Base-by-base conservation (phyloP, 2,113 vertebrate genomes). In the Corapipo altera region DNA sequence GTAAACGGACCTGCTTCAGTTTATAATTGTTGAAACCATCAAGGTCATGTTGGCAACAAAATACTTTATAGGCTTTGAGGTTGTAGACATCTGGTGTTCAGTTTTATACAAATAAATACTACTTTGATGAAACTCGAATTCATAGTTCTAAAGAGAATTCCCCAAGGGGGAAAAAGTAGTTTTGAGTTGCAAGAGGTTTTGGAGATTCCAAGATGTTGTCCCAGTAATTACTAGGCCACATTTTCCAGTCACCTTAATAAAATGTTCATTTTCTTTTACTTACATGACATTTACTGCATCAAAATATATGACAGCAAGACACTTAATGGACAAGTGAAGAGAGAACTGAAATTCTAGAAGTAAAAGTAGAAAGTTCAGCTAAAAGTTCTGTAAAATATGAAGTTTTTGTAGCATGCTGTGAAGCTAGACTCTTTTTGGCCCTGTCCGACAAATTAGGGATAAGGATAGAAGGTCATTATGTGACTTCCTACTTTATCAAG, bases 81-180 rank as follows among this genome's bases (percentile, higher is more conserved):
- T 85, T 77, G 66, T 64, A 93, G 96, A 96, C 96, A 97, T 97
- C 93, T 98, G 97, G 95, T 95, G 76, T 95, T 92, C 51, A 96
- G 91, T 97, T 97, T 98, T 97, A 96, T 88, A 97, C 92, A 98
- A 98, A 98, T 96, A 98, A 97, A 97, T 94, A 95, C 77, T 91
- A 96, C 92, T 97, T 97, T 97, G 96, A 97, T 96, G 94, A 97
- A 98, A 98, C 92, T 91, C 96, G 95, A 97, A 94, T 89, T 96
- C 95, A 85, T 51, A 71, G 59, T 91, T 85, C 64, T 92, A 92
- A 93, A 94, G 57, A 93, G 65, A 95, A 91, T 76, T 93, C 39
- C 89, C 90, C 94, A 96, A 87, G 76, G 78, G 81, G 52, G 46
- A 80, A 91, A 93, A 92, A 90, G 72, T 76, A 85, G 39, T 76